Conservation (phyloP, 2,888 invertebrate genomes). For the Matsumyia berberina region DNA sequence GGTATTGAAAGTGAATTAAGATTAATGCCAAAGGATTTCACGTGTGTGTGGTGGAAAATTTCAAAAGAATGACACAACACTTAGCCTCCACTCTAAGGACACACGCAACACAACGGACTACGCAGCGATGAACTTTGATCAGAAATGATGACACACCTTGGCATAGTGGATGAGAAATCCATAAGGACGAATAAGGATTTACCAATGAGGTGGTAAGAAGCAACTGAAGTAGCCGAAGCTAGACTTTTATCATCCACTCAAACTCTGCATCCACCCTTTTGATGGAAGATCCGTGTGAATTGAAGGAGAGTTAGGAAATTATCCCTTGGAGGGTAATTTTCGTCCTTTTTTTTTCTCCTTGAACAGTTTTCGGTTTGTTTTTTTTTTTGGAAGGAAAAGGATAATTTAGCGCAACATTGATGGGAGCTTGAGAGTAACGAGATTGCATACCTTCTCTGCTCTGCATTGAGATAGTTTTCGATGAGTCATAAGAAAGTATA, state of each 20-base stretch:
- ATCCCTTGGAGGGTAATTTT: slow-evolving; percentile 82
- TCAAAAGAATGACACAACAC: slow-evolving; percentile 75
- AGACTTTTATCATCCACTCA: slow-evolving; percentile 30
- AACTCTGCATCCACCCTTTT: slow-evolving; percentile 21
- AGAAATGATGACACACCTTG: slow-evolving; percentile 68
- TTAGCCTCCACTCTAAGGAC: slow-evolving; percentile 16
- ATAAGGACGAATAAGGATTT: slow-evolving; percentile 60
- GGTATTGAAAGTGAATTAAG: slow-evolving; percentile 76
- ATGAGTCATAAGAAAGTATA: slow-evolving; percentile 26
- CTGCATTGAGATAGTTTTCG: slow-evolving; percentile 1
- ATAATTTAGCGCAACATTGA: slow-evolving; percentile 45
- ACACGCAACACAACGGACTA: background rate
- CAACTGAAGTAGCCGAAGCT: slow-evolving; percentile 1
- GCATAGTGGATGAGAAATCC: slow-evolving; percentile 24
- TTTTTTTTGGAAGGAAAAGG: background rate
- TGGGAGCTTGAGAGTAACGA: slow-evolving; percentile 41
- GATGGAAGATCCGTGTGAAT: slow-evolving; percentile 60
- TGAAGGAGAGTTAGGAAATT: slow-evolving; percentile 77
- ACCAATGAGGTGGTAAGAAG: slow-evolving; percentile 51
- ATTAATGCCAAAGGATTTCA: slow-evolving; percentile 77
- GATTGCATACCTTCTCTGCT: slow-evolving; percentile 12
- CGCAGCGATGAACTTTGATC: slow-evolving; percentile 41
- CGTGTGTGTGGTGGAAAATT: slow-evolving; percentile 63
- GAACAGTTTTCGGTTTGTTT: slow-evolving; percentile 1
- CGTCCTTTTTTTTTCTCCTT: slow-evolving; percentile 77